Base-by-base conservation (phyloP, 2,113 vertebrate genomes). In the Coracopsis vasa region DNA sequence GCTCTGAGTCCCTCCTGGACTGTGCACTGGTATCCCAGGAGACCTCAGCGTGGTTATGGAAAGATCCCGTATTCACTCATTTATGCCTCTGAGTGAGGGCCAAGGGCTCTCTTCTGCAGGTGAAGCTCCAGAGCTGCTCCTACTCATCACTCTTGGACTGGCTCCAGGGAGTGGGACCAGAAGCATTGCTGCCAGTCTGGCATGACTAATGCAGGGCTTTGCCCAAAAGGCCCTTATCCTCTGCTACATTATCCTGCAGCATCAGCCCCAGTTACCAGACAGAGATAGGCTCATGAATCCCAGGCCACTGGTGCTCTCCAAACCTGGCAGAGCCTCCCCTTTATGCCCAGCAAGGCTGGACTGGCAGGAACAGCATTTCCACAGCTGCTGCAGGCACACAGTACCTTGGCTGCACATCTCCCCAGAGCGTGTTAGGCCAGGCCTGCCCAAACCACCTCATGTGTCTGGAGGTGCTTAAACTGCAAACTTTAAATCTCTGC, bases 321-420 rank as follows among this genome's bases (percentile, higher is more conserved):
- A 67, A 83, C 41, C 24, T 1, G 1, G 39, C 35, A 28, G 23
- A 86, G 6, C 24, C 51, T 48, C 31, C 48, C 9, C 23, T 66
- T 50, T 1, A 2, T 70, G 50, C 14, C 27, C 0, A 0, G 14
- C 21, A 35, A 64, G 37, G 6, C 14, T 88, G 19, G n/a, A 29
- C 19, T 2, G 6, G 35, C 28, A 77, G 66, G 67, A 83, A 27
- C 3, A 5, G 10, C 29, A 65, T n/a, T 39, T 73, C 41, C 41
- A 23, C 8, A 64, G 51, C 54, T 6, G 12, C 67, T 81, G 51
- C 16, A 39, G 61, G 51, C 25, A 29, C 27, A 16, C 0, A 2
- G 17, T 47, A 69, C 42, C 28, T 51, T 44, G 69, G 39, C 31
- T 75, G 17, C 60, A 62, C 29, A 29, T n/a, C 3, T 45, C 19